A percentile compares a stretch with the other conserved stretches of the same genome.
phyloP scores from a whole-genome alignment of 2,888 invertebrate species.

The Athalia rosae region DNA sequence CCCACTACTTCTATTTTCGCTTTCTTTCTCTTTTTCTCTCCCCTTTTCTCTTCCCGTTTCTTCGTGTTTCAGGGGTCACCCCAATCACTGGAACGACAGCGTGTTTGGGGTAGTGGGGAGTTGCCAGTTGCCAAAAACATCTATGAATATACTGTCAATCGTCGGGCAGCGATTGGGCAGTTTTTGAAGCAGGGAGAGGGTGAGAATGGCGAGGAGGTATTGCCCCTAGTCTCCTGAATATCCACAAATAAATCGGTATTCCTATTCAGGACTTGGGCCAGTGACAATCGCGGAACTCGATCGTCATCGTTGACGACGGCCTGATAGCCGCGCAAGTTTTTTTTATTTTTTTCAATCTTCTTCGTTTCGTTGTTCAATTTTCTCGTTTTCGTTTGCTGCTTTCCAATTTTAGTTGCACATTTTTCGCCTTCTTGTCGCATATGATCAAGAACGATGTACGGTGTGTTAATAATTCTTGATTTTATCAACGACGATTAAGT shows the following conservation, averaged over 20 bases:
- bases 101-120: neutral
- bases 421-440: no score
- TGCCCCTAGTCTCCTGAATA: conserved; percentile 52
- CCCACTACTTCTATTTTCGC: neutral
- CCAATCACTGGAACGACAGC: neutral
- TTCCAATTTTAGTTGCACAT: no score
- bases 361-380: no score
- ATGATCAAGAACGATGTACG: no score
- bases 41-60: neutral
- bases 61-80: neutral
- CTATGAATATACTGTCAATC: conserved; percentile 49
- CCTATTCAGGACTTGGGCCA: conserved; percentile 53
- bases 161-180: conserved; percentile 50
- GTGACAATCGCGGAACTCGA: conserved; percentile 30
- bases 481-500: no score
- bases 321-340: neutral
- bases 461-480: no score
- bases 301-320: no score
- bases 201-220: conserved; percentile 47
- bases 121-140: conserved; percentile 41
- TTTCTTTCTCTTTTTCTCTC: conserved; percentile 7
- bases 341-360: no score
- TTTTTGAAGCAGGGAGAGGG: conserved; percentile 51
- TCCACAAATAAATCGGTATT: conserved; percentile 57
- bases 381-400: no score